Conservation (phyloP, 2,888 invertebrate genomes). For the Eristalis tenax region DNA sequence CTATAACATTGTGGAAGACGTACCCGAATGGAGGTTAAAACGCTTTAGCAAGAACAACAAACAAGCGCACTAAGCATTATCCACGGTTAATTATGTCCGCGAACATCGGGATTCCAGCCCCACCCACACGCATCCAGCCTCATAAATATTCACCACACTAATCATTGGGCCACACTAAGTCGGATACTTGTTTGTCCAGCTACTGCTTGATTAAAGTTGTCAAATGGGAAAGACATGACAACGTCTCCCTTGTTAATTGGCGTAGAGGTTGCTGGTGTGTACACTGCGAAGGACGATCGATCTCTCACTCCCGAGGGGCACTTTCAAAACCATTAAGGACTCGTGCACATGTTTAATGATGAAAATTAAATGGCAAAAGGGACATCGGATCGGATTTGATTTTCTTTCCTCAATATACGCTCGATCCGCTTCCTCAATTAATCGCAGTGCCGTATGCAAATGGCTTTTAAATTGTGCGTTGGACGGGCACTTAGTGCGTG, state of each 20-base stretch:
- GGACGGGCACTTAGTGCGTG: not conserved
- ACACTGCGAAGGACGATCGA: not conserved
- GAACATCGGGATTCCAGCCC: constrained; percentile 20
- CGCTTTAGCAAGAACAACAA: not conserved
- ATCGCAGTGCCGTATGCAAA: constrained; percentile 18
- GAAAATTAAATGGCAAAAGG: constrained; percentile 56
- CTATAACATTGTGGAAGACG: not conserved
- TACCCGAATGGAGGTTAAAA: not conserved
- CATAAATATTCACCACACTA: constrained; percentile 38
- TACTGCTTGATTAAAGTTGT: constrained; percentile 46
- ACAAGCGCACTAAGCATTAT: constrained; percentile 22
- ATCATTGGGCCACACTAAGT: constrained; percentile 32
- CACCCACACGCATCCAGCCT: not conserved
- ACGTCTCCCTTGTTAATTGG: constrained; percentile 47
- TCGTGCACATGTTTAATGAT: constrained; percentile 57
- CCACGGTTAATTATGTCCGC: constrained; percentile 45
- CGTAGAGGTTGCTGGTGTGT: constrained; percentile 3
- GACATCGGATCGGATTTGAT: constrained; percentile 28
- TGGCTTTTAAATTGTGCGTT: constrained; percentile 33
- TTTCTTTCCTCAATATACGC: not conserved
- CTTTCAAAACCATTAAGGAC: constrained; percentile 58
- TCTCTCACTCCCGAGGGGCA: constrained; percentile 14
- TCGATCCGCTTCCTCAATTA: constrained; percentile 34
- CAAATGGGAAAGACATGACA: constrained; percentile 41
- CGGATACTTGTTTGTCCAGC: constrained; percentile 17